Base-by-base conservation (phyloP, 2,888 invertebrate species). In the Apodemia hepburni region DNA sequence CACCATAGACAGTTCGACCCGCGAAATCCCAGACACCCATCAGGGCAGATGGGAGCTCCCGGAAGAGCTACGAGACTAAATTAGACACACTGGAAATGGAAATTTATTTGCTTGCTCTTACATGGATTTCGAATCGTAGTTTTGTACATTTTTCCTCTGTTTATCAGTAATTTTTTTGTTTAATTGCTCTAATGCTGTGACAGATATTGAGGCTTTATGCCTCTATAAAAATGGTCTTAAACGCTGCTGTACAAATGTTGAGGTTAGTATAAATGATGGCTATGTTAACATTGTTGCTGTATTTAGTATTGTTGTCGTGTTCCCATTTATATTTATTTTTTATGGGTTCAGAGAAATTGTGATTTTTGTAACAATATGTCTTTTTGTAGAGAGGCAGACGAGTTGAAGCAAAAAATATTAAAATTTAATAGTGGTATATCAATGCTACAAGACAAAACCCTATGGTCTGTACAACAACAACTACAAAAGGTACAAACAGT, bases 241-340 rank as follows among this genome's bases (percentile, higher is more conserved):
- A 95, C 85, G 95, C 95, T 78, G 95, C 95, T 81, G 93, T 94
- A 74, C 95, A 95, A 88, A 94, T 95, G 87, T 89, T 95, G 73
- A 94, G 94, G 95, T 95, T 86, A 87, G 92, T 85, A 60, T 63
- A 27, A n/a, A 17, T 42, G n/a, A 35, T 45, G 17, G 27, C 51
- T 29, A 58, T 15, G 15, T 15, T 42, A 42, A 42, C 15, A 42
- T 15, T 42, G 4, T n/a, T 42, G 42, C 42, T 45, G 3, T 45
- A 22, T 22, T 22, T 22, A 38, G 12, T 38, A 12, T 12, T 38
- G 3, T 38, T 38, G 38, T 38, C 11, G 12, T 38, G 51, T n/a
- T 57, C 15, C 33, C 42, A 27, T 47, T 51, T 18, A 29, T 61
- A 15, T 61, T 38, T 51, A 42, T 33, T 54, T 17, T 47, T 60